These are phyloP conservation scores for Pseudococcus viburni DNA, from an alignment of 2,888 invertebrate species.

Conservation along the genomic window DNA sequence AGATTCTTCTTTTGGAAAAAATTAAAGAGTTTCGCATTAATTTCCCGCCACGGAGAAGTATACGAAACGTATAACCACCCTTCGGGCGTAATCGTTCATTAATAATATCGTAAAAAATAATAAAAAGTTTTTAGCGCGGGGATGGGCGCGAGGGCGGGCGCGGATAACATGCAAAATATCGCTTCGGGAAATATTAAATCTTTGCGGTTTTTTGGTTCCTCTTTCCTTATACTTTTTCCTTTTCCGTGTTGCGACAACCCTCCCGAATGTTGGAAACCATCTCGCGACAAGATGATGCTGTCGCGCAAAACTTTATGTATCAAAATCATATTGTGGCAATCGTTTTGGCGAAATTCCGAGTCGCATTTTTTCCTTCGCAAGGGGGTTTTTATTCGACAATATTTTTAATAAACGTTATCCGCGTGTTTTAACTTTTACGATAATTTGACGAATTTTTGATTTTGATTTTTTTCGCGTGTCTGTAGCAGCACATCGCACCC, in stretches of 20 bases:
- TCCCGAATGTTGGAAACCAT: conserved; percentile 22
- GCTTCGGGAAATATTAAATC: conserved; percentile 66
- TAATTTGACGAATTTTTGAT: conserved; percentile 12
- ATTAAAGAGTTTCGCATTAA: conserved; percentile 63
- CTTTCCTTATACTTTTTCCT: conserved; percentile 62
- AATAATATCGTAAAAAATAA: conserved; percentile 67
- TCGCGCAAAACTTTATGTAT: neutral
- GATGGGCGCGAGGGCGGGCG: neutral
- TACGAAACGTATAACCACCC: conserved; percentile 58
- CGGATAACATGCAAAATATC: conserved; percentile 66
- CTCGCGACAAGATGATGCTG: neutral
- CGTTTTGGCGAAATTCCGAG: neutral
- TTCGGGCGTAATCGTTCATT: conserved; percentile 67
- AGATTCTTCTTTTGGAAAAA: conserved; percentile 54
- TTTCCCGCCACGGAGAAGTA: conserved; percentile 20
- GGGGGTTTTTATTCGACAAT: neutral
- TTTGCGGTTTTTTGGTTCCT: conserved; percentile 66
- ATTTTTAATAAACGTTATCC: neutral
- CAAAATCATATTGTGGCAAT: neutral
- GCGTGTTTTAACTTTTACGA: conserved; percentile 1
- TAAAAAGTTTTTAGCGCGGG: conserved; percentile 62
- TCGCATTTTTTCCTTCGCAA: neutral
- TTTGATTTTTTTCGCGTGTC: neutral
- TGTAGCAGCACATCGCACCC: neutral
- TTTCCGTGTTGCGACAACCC: conserved; percentile 32